Conservation (phyloP, 2,797 vertebrate genomes). For the Carapus acus region DNA sequence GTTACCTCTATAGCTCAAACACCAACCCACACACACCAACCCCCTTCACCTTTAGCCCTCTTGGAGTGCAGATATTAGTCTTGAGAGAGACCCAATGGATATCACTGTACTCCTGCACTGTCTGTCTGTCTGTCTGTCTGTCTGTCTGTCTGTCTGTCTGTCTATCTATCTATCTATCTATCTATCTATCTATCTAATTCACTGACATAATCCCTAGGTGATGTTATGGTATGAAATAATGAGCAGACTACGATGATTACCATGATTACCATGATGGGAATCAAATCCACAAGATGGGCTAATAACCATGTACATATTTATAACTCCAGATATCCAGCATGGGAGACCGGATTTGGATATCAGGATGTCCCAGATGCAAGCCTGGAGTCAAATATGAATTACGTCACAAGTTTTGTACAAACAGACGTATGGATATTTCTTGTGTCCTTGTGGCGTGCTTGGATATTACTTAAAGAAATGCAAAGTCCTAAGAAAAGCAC, state of each 20-base stretch:
- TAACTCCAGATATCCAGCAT: no score
- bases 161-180: conserved; percentile 12
- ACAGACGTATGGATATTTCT: no score
- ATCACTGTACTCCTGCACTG: conserved; percentile 10
- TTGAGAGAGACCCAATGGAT: conserved; percentile 48
- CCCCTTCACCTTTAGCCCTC: conserved; percentile 40
- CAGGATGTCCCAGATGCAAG: no score
- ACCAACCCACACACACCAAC: neutral
- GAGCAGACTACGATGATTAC: neutral
- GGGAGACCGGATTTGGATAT: no score
- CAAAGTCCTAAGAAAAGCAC: no score
- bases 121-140: conserved; percentile 6
- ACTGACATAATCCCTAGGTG: neutral
- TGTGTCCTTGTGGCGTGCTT: no score
- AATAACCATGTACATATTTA: neutral
- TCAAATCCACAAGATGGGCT: neutral
- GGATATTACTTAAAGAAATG: no score
- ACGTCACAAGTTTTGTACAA: no score
- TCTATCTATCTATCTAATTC: conserved; percentile 9
- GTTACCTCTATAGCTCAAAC: conserved; percentile 20
- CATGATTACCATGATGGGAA: neutral
- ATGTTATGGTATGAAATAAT: neutral
- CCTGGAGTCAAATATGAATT: neutral
- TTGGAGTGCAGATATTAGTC: conserved; percentile 58
- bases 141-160: conserved; percentile 13